Base-by-base conservation (phyloP, 1,140 invertebrate genomes). In the Leptinotarsa defecta region DNA sequence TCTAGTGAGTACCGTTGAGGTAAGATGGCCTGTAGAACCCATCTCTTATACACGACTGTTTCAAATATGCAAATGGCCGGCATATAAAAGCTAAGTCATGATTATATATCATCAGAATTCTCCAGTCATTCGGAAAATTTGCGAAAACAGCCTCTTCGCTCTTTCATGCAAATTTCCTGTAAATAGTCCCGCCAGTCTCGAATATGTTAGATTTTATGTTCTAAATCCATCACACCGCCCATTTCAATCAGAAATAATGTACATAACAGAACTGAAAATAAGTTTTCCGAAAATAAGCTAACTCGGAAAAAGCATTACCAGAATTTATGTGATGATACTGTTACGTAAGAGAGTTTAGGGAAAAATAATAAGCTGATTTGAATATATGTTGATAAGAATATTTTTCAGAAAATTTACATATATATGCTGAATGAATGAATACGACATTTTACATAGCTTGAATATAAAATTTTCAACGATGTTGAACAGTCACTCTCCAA, bases 371-470 rank as follows among this genome's bases (percentile, higher is more conserved):
- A 48, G 43, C 69, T 52, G 69, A 71, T 71, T 52, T 52, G 49
- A 52, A 71, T 71, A 71, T 57, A 57, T 71, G 69, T 71, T 43
- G 48, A 71, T 71, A 49, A 71, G 69, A 43, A 19, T 48, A 71
- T 71, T 71, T 71, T 71, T 71, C 69, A 57, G 24, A 43, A 43
- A 27, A 71, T 71, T 71, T 57, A 20, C 49, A 71, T 71, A 43
- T 34, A 34, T 57, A 19, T 13, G 19, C 69, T 71, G 69, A 13
- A 49, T 71, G 48, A 71, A 71, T 49, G 48, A 57, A 71, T 71
- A 43, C 49, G 48, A 17, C 52, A 5, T 57, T 57, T 57, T 2
- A 19, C 52, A 19, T 6, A n/a, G 52, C 4, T 1, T 57, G 52
- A 57, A 57, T 57, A 57, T 57, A n/a, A 57, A 57, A 57, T 57